These are phyloP conservation scores for Phymatocera aterrima DNA, from an alignment of 2,888 invertebrate genomes.

Conservation along the genomic window DNA sequence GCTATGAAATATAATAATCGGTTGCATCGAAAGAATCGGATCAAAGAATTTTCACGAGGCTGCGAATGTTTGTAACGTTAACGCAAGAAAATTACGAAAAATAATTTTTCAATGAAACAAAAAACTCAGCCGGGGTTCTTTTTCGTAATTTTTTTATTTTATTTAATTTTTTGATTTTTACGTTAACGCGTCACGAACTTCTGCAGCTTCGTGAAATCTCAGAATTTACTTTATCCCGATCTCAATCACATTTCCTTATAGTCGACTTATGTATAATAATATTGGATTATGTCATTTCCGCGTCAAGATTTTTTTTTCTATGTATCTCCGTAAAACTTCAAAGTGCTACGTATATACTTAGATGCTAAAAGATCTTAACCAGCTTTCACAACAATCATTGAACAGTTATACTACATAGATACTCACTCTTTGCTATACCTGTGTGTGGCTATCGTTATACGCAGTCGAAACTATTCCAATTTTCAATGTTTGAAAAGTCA, in stretches of 20 bases:
- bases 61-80: no score
- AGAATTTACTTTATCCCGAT: background rate
- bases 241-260: background rate
- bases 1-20: no score
- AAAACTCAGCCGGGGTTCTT: no score
- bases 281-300: background rate
- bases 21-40: no score
- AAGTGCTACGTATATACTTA: background rate
- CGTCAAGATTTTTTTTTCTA: background rate
- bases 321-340: background rate
- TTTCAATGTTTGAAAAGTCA: constrained; percentile 22
- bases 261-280: background rate
- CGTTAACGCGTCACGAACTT: background rate
- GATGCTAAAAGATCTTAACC: constrained; percentile 2
- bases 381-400: constrained; percentile 20
- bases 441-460: no score
- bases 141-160: no score
- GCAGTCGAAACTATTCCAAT: background rate
- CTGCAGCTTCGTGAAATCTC: background rate
- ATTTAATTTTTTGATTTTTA: no score
- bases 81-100: no score
- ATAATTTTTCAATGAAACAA: no score
- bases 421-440: no score
- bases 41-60: no score
- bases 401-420: background rate